Percentiles rank a stretch among this genome's conserved stretches.
Conservation (phyloP, 2,888 invertebrate species). For the Lasioglossum marginatum region DNA sequence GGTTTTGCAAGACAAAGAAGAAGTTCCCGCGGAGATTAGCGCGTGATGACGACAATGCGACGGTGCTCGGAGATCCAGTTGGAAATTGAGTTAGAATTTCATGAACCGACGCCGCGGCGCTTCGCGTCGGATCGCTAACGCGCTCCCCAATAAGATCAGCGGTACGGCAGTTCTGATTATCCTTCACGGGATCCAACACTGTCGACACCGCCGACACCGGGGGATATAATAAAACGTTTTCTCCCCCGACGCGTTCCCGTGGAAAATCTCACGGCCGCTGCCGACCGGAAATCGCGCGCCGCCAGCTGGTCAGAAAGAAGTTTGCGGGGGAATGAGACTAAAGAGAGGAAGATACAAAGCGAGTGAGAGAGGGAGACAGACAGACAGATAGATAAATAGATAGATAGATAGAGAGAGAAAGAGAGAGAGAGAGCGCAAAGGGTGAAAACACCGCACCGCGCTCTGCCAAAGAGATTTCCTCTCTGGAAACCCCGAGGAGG, state of each 20-base stretch:
- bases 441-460: constrained; percentile 4
- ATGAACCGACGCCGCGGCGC: constrained; percentile 33
- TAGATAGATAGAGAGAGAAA: background rate
- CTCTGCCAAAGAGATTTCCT: constrained; percentile 59
- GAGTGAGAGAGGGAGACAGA: no score
- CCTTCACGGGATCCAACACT: constrained; percentile 1
- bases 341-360: background rate
- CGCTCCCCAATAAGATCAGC: constrained; percentile 35
- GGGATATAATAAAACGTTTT: constrained; percentile 43
- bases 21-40: constrained; percentile 38
- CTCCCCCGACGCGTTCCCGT: constrained; percentile 10
- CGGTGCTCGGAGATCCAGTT: background rate
- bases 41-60: constrained; percentile 19
- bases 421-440: background rate
- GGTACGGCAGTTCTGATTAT: constrained; percentile 48
- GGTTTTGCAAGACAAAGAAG: background rate
- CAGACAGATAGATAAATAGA: background rate
- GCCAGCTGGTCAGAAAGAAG: constrained; percentile 18
- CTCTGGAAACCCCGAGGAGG: constrained; percentile 62
- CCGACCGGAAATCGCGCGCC: background rate
- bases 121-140: constrained; percentile 14
- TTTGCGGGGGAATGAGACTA: background rate
- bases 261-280: constrained; percentile 37
- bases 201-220: no score
- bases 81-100: constrained; percentile 54